Evolutionary conservation across 92 coral and sea anemone genomes (phyloP).

Genomic region (Pocillopora grandis): DNA sequence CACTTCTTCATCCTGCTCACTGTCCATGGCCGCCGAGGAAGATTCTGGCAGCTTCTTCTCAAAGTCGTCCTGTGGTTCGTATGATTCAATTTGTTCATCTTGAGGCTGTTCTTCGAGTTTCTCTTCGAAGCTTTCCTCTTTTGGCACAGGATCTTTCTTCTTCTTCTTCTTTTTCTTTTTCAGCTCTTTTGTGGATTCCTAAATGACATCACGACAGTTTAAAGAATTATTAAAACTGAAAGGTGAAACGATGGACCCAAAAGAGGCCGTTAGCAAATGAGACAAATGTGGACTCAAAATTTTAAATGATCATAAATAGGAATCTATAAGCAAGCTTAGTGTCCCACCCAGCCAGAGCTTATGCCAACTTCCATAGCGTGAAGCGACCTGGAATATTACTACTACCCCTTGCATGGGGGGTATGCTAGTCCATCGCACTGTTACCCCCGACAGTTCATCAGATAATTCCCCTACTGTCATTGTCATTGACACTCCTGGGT

Average conservation of each 20-base stretch:
- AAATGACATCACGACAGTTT: background rate
- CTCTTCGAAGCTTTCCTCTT: conserved; percentile 33
- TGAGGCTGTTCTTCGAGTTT: conserved; percentile 5
- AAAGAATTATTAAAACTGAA: background rate
- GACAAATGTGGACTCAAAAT: too few relatives aligned
- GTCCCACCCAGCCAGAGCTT: too few relatives aligned
- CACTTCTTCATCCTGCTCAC: conserved; percentile 41
- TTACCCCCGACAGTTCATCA: too few relatives aligned
- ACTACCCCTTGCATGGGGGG: too few relatives aligned
- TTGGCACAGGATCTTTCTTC: background rate
- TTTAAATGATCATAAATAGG: too few relatives aligned
- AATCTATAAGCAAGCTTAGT: too few relatives aligned
- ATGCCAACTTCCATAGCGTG: too few relatives aligned
- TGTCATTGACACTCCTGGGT: too few relatives aligned
- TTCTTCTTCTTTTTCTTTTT: conserved; percentile 50
- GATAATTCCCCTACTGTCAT: too few relatives aligned
- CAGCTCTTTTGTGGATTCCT: conserved; percentile 35
- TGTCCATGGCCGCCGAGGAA: conserved; percentile 4
- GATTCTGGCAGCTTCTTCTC: conserved; percentile 15
- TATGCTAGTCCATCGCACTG: too few relatives aligned
- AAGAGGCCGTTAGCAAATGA: background rate
- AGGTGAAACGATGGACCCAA: too few relatives aligned
- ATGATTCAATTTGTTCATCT: conserved; percentile 8
- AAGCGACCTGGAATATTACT: too few relatives aligned
- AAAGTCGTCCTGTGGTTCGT: conserved; percentile 2